phyloP scores from a whole-genome alignment of 1,140 invertebrate species.

The Drosophila punjabiensis region DNA sequence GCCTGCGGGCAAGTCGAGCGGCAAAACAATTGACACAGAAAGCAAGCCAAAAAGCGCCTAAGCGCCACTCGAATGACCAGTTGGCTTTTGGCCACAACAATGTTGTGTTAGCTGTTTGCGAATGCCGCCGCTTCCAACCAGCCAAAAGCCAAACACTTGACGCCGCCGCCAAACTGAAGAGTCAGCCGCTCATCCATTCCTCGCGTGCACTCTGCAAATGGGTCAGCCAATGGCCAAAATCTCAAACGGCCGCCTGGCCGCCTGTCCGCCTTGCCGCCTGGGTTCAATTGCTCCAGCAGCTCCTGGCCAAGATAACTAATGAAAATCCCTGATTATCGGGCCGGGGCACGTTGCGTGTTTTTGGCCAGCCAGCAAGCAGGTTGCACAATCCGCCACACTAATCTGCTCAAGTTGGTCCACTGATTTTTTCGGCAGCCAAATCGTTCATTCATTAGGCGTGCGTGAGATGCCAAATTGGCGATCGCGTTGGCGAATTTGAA shows the following conservation, averaged over 20 bases:
- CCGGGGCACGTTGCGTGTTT: slow-evolving; percentile 71
- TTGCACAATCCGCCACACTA: slow-evolving; percentile 65
- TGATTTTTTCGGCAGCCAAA: slow-evolving; percentile 22
- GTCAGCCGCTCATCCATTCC: slow-evolving; percentile 43
- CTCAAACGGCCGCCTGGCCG: slow-evolving; percentile 26
- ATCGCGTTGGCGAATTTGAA: slow-evolving; percentile 43
- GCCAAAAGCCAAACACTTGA: slow-evolving; percentile 71
- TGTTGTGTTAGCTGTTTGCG: slow-evolving; percentile 34
- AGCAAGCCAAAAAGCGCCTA: slow-evolving; percentile 69
- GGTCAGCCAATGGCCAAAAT: slow-evolving; percentile 60
- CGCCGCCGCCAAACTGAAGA: slow-evolving; percentile 62
- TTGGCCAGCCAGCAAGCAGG: slow-evolving; percentile 37
- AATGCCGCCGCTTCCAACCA: slow-evolving; percentile 24
- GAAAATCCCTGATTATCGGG: slow-evolving; percentile 69
- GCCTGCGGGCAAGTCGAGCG: slow-evolving; percentile 51
- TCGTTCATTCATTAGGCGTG: slow-evolving; percentile 50
- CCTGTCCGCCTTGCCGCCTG: slow-evolving; percentile 15
- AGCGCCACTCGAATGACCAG: slow-evolving; percentile 79
- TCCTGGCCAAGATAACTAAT: slow-evolving; percentile 47
- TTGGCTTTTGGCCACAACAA: slow-evolving; percentile 30
- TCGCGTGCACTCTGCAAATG: slow-evolving; percentile 76
- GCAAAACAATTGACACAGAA: slow-evolving; percentile 78
- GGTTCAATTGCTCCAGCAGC: slow-evolving; percentile 60
- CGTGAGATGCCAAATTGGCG: slow-evolving; percentile 46
- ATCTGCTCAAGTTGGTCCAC: slow-evolving; percentile 54